phyloP scores from a whole-genome alignment of 2,888 invertebrate species.

The Lepidocyrtoides sp. region DNA sequence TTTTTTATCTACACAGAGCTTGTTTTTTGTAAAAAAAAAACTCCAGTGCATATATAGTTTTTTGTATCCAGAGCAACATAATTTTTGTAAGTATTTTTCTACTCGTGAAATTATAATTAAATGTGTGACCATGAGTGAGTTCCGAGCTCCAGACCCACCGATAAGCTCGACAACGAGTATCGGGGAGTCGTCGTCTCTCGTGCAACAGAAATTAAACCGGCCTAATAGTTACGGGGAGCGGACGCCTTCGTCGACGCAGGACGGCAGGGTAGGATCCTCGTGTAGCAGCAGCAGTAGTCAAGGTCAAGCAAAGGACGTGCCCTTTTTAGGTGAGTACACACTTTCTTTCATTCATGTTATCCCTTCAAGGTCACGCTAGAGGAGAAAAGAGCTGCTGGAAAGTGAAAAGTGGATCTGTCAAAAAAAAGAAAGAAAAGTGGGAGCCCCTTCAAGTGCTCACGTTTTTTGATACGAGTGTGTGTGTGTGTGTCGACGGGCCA shows the following conservation, averaged over 20 bases:
- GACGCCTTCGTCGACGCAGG: constrained; percentile 44
- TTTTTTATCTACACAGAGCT: neutral
- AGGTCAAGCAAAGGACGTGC: constrained; percentile 84
- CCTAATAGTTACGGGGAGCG: constrained; percentile 4
- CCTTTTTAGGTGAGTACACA: constrained; percentile 82
- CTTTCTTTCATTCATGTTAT: neutral
- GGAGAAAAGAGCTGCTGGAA: constrained; percentile 16
- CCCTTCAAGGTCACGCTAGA: constrained; percentile 52
- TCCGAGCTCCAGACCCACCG: constrained; percentile 84
- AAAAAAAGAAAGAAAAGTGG: constrained; percentile 24
- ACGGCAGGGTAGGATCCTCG: constrained; percentile 48
- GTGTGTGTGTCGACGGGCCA: constrained; percentile 27
- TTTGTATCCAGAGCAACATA: neutral
- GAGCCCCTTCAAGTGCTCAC: no score
- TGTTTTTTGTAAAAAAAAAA: neutral
- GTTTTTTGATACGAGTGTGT: no score
- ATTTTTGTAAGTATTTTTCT: neutral
- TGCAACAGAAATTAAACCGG: constrained; percentile 30
- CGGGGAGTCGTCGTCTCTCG: neutral
- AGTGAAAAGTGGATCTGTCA: constrained; percentile 5
- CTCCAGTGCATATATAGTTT: neutral
- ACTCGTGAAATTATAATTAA: neutral
- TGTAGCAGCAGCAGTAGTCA: constrained; percentile 38
- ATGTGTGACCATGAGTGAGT: constrained; percentile 82
- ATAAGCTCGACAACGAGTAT: constrained; percentile 58